Evolutionary conservation across 2,888 invertebrate species (phyloP).

Genomic region (Agonopterix alstromeriana): DNA sequence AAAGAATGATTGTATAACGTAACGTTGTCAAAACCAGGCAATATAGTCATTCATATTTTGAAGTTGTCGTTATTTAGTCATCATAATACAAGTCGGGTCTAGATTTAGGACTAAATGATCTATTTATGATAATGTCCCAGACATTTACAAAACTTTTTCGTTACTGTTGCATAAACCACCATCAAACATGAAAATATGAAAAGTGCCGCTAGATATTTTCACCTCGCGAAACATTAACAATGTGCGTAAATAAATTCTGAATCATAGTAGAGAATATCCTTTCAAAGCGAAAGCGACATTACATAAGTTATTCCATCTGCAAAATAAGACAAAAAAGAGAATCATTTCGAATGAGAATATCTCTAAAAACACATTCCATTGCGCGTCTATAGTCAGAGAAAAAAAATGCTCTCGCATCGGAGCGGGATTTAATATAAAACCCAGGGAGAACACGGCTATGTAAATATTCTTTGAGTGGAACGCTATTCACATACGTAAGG

Average conservation of each 20-base stretch:
- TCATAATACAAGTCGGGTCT: too few species aligned
- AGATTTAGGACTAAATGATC: too few species aligned
- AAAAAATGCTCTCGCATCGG: constrained; percentile 17
- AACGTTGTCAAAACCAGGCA: too few species aligned
- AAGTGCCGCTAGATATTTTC: too few species aligned
- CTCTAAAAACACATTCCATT: constrained; percentile 28
- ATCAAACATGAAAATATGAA: too few species aligned
- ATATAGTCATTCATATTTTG: too few species aligned
- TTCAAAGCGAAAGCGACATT: constrained; percentile 26
- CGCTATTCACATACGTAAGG: not conserved
- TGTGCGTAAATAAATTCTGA: constrained; percentile 10
- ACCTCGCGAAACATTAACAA: constrained; percentile 19
- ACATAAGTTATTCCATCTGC: constrained; percentile 32
- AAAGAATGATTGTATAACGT: too few species aligned
- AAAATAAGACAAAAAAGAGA: constrained; percentile 36
- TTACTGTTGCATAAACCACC: too few species aligned
- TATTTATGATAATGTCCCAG: too few species aligned
- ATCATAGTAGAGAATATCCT: constrained; percentile 32
- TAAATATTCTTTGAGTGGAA: constrained; percentile 12
- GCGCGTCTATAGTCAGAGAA: constrained; percentile 24
- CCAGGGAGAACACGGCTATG: constrained; percentile 17
- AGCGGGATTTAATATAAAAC: constrained; percentile 27
- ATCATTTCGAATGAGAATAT: constrained; percentile 25
- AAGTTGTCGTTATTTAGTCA: too few species aligned
- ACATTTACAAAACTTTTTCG: too few species aligned